These are phyloP conservation scores for Kryphioiulus occultus DNA, from an alignment of 2,888 invertebrate genomes.

Conservation along the genomic window DNA sequence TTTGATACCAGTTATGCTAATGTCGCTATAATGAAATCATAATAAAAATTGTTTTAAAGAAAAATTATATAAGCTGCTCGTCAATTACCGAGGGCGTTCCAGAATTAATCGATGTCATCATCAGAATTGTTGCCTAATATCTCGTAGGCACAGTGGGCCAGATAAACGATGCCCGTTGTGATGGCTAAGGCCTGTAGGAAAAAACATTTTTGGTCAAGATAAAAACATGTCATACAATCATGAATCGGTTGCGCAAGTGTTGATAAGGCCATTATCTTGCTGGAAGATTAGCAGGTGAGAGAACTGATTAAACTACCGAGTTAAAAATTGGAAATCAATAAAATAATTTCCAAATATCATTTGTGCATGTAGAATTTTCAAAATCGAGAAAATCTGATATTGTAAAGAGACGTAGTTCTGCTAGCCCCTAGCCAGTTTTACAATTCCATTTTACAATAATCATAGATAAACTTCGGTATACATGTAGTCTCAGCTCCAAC, in stretches of 20 bases:
- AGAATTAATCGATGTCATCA: constrained; percentile 45
- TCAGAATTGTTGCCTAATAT: constrained; percentile 44
- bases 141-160: constrained; percentile 48
- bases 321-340: background rate
- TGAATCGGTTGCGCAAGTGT: background rate
- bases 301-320: background rate
- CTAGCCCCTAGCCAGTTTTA: no score
- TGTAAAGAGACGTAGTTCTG: no score
- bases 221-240: background rate
- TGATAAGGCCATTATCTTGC: background rate
- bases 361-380: no score
- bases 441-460: no score
- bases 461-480: no score
- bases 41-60: no score
- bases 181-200: constrained; percentile 48
- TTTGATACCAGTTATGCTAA: no score
- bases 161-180: constrained; percentile 48
- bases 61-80: no score
- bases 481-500: no score
- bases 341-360: no score
- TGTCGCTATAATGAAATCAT: no score
- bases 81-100: background rate
- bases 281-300: background rate
- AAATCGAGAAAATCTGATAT: no score
- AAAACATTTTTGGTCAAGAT: background rate